A percentile compares a stretch with the other conserved stretches of the same genome.
Conservation (phyloP, 1,140 invertebrate species). For the Pseudoatta argentina region DNA sequence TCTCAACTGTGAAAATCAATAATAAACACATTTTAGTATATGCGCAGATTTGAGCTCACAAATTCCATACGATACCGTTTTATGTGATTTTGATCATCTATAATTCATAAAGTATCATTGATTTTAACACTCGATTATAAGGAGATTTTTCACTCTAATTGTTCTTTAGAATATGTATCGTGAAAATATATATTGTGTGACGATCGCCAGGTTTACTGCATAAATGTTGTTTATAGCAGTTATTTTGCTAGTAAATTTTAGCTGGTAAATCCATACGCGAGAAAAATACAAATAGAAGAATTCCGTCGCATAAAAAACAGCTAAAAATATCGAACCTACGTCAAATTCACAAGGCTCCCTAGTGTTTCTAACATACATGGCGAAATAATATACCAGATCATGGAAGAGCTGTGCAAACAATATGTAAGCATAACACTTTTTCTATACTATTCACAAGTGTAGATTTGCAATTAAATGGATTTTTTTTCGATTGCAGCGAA, state of each 20-base stretch:
- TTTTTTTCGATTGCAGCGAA: neutral
- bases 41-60: neutral
- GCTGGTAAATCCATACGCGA: slow-evolving; percentile 35
- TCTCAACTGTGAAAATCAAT: neutral
- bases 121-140: neutral
- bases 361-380: slow-evolving; percentile 21
- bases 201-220: neutral
- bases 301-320: neutral
- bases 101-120: neutral
- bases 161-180: neutral
- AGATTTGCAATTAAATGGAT: slow-evolving; percentile 25
- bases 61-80: neutral
- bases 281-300: slow-evolving; percentile 39
- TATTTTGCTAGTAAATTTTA: slow-evolving; percentile 34
- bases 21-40: neutral
- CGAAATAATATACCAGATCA: slow-evolving; percentile 20
- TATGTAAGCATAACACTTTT: slow-evolving; percentile 5
- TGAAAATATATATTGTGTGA: neutral
- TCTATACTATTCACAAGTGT: slow-evolving; percentile 4
- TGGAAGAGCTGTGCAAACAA: slow-evolving; percentile 3
- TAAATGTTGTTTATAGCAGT: slow-evolving; percentile 8
- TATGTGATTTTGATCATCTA: neutral
- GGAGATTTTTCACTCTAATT: neutral
- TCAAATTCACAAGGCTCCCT: neutral
- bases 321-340: slow-evolving; percentile 20